Base-by-base conservation (phyloP, 2,888 invertebrate species). In the Sarcophaga carnaria region DNA sequence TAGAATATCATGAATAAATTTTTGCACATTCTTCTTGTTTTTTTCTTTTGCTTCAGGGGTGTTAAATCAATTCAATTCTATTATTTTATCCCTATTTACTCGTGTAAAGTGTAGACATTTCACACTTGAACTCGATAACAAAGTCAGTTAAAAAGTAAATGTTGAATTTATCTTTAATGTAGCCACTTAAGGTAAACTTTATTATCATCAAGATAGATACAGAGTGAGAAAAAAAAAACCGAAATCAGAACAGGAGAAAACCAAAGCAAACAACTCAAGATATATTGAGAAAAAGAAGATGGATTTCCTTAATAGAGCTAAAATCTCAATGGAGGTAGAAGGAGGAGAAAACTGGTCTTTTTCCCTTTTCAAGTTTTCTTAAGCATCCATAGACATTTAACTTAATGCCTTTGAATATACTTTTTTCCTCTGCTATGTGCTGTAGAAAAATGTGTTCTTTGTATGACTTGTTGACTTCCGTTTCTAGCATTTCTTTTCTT, bases 171-270 rank as follows among this genome's bases (percentile, higher is more conserved):
- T 87, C 87, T 87, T 84, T 87, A 87, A 87, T 87, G 87, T 87
- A 82, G 87, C 87, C 87, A 87, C 87, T 87, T 87, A 87, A 87
- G 87, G 87, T 87, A 84, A 87, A 87, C 63, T 87, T 87, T 87
- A 82, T 84, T 87, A 87, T 87, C 17, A 59, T 87, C 17, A 6
- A 66, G 59, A 59, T 4, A 4, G 63, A 59, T 3, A 70, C 63
- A 22, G 47, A 25, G 11, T 6, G 6, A 70, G 11, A 71, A 63
- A 72, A 77, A 72, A 77, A 54, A 54, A 54, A 54, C 1, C 3
- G 5, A 54, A 54, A 54, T 0, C 3, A 54, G 17, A 54, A 54
- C 12, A 54, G 54, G 54, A 54, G 54, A 54, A 54, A 54, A 14
- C 12, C 17, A 54, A 54, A 54, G 54, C 54, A 54, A 54, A 54